Base-by-base conservation (phyloP, 2,113 vertebrate species). In the Myiozetetes cayanensis region DNA sequence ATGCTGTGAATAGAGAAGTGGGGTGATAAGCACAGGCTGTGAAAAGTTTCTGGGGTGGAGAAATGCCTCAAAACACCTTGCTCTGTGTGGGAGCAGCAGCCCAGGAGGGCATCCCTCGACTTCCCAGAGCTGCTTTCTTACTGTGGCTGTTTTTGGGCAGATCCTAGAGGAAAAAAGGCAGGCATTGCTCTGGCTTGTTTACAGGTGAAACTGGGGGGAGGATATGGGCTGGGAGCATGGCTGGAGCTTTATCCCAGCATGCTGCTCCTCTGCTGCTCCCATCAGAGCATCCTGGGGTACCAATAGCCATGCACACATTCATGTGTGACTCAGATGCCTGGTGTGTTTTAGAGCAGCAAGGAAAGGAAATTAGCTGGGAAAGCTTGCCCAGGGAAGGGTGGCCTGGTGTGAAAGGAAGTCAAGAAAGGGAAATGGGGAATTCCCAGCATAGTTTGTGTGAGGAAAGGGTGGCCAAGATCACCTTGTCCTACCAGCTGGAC, bases 231-330 rank as follows among this genome's bases (percentile, higher is more conserved):
- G 27, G 1, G 33, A 76, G 52, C 0, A 0, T 1, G 46, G 18
- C 43, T 3, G 2, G 27, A 33, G 71, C 55, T 90, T n/a, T 43
- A 13, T 56, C 72, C 53, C 8, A 2, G 11, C 17, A 9, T 10
- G 15, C 33, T 11, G 23, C 33, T 49, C 27, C 5, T 15, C 8
- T 10, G 15, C 33, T 11, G 23, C 33, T 49, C 27, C 5, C 0
- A 2, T 16, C 49, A 3, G 44, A 61, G 63, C 82, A 35, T 19
- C 88, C 78, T 1, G 9, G 19, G 3, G 10, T 0, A 2, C 6
- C 2, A 3, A 6, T 0, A 5, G 50, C 49, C 47, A 16, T 2
- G 2, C 2, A 8, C 2, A 2, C 1, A 0, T 2, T 21, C 14
- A 0, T 1, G 5, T 0, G 3, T 5, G 77, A 2, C 58, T 65